Base-by-base conservation (phyloP, 1,140 invertebrate species). In the Rhizoglyphus robini region DNA sequence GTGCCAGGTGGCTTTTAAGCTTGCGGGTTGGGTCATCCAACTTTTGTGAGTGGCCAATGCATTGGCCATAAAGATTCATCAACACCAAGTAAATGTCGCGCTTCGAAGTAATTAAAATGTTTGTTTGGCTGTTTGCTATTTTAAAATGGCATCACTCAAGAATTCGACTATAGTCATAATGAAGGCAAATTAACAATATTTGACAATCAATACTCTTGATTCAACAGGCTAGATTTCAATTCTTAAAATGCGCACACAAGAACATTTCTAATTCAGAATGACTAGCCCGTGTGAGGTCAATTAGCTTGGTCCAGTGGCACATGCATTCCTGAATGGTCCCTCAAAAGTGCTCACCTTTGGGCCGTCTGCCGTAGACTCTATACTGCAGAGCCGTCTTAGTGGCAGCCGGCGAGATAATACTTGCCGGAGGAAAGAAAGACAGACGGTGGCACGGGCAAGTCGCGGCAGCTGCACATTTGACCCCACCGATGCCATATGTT, bases 1-100 rank as follows among this genome's bases (percentile, higher is more conserved):
- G 51, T 54, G 51, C 51, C 51, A 54, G 51, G 51, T 54, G 51
- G 51, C 20, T 8, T 54, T 54, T 8, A 25, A 20, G 51, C 5
- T 11, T 8, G 23, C 41, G 23, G 41, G 41, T 46, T 23, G n/a
- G n/a, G 15, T 46, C 41, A 46, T 15, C 41, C 41, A 23, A 23
- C 41, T 46, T 23, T 46, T 23, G 15, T 23, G 15, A 23, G 15
- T 23, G 15, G 41, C 41, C 41, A 15, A 15, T 15, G 23, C n/a
- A n/a, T n/a, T n/a, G n/a, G n/a, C n/a, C n/a, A n/a, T n/a, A n/a
- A n/a, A n/a, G n/a, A n/a, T n/a, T n/a, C n/a, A n/a, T n/a, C n/a
- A n/a, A n/a, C n/a, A n/a, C n/a, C n/a, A n/a, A n/a, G n/a, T n/a
- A n/a, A n/a, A n/a, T n/a, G n/a, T n/a, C n/a, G n/a, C n/a, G n/a